Evolutionary conservation across 1,140 invertebrate species (phyloP), one percentile per base, ranked within the genome.

Genomic region (Oryzaephilus surinamensis): DNA sequence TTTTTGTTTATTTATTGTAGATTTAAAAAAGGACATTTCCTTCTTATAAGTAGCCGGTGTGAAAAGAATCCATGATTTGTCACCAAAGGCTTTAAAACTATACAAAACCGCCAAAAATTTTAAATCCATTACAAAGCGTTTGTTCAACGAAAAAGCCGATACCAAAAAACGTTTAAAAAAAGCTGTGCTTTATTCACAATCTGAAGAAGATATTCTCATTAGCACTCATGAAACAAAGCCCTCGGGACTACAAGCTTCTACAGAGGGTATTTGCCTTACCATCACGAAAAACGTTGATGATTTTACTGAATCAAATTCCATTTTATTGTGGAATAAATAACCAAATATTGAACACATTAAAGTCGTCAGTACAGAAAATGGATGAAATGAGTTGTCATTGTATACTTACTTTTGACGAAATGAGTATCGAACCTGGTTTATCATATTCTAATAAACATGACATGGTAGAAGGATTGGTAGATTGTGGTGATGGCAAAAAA

Each of bases 351-450:
- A 21, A 21, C 7, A 36, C 11, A 36, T 35, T 41, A 16, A 41
- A 29, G 13, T 5, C 2, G 1, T 7, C 14, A 6, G 23, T 36
- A 24, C 4, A 6, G 7, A 41, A 36, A 17, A 24, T 41, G 28
- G 26, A 41, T 2, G 2, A 27, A 1, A 26, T 3, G 4, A 23
- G 35, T n/a, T 27, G 29, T 20, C 17, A 1, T 7, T 30, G 27
- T 18, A 26, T 18, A 13, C n/a, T 41, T 2, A 31, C 30, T 12
- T 43, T 38, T 31, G 41, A 43, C 38, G 41, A 43, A 43, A 29
- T 43, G 34, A 10, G 12, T 20, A 13, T 43, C 20, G 21, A 13
- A 3, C 17, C 15, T 8, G 3, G 5, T 14, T 4, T 35, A 7
- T 7, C 15, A n/a, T 35, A 35, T 18, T 10, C 21, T 15, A 20